These are phyloP conservation scores for Nestor notabilis DNA, from an alignment of 2,113 vertebrate species.

Conservation along the genomic window DNA sequence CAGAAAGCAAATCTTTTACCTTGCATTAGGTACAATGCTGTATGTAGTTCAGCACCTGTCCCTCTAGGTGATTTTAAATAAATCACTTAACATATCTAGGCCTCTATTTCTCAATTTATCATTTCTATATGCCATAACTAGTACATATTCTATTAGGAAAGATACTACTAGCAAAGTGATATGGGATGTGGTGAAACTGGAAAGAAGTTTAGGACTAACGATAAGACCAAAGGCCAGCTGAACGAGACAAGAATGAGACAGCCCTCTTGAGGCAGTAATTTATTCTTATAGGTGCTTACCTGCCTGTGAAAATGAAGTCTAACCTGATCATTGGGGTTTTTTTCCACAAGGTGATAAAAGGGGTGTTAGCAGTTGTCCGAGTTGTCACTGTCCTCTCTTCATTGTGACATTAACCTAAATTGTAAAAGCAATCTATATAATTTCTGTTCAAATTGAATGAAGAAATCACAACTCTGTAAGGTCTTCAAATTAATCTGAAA, in stretches of 20 bases:
- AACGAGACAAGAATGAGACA: background rate
- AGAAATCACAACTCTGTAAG: background rate
- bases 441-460: background rate
- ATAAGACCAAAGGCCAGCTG: background rate
- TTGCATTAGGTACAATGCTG: background rate
- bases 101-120: background rate
- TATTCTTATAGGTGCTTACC: background rate
- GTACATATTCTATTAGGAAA: background rate
- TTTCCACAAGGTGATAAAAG: background rate
- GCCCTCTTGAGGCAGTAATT: background rate
- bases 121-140: background rate
- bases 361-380: background rate
- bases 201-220: background rate
- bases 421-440: background rate
- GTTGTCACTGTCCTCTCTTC: background rate
- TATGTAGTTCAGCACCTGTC: background rate
- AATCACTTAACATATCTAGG: background rate
- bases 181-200: background rate
- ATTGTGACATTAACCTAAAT: background rate
- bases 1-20: background rate
- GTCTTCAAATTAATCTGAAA: background rate
- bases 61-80: background rate
- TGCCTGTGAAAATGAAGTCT: background rate
- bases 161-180: background rate
- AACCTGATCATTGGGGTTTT: background rate